A percentile compares a stretch with the other conserved stretches of the same genome.
Conservation (phyloP, 64 coral and sea anemone genomes). For the Trachythela sp. region DNA sequence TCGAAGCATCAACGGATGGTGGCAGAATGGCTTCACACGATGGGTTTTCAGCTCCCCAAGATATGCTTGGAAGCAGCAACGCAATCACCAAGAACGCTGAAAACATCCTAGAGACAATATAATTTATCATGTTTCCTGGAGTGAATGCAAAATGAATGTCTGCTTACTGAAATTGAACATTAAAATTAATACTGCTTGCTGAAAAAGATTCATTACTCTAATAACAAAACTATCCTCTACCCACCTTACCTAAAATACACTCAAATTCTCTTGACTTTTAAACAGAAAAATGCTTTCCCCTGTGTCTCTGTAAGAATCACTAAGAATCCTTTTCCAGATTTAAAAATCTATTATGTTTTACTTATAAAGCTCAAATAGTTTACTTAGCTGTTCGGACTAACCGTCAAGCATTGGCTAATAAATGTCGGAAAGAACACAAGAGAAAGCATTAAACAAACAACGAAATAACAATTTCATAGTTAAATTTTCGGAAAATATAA, state of each 20-base stretch:
- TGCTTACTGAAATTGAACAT: too few species aligned
- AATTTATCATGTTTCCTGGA: background rate
- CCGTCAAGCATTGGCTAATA: background rate
- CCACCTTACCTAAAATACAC: background rate
- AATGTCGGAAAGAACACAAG: background rate
- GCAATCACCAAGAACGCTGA: background rate
- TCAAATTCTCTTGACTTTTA: background rate
- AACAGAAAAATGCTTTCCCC: background rate
- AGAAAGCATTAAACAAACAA: background rate
- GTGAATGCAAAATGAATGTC: too few species aligned
- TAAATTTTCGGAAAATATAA: background rate
- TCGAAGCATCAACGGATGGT: background rate
- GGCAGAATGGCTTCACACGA: background rate
- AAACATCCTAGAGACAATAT: background rate
- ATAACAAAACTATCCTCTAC: background rate
- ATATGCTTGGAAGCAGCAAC: background rate
- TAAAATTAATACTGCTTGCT: too few species aligned
- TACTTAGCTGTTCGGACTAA: background rate
- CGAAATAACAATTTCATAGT: background rate
- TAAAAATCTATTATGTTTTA: background rate
- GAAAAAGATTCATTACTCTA: background rate
- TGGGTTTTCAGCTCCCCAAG: background rate
- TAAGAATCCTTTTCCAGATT: background rate
- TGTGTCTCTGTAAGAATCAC: background rate
- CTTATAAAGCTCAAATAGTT: background rate